Evolutionary conservation across 2,797 vertebrate genomes (phyloP).

Genomic region (Syncerus caffer): DNA sequence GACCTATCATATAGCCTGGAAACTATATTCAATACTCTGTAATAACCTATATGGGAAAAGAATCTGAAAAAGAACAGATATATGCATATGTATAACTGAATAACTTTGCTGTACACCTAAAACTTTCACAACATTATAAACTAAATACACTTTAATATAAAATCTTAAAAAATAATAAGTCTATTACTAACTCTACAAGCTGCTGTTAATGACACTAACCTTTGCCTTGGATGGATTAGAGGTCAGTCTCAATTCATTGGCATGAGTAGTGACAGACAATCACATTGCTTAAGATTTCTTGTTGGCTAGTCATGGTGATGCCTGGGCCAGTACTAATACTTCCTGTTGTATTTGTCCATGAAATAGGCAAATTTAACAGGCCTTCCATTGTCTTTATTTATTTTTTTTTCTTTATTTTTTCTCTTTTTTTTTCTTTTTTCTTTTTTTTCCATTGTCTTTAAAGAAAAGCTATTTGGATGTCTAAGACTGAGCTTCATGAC

Average conservation of each 20-base stretch:
- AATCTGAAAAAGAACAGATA: background rate
- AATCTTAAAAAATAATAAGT: background rate
- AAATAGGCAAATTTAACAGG: background rate
- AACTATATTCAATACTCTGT: background rate
- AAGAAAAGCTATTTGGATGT: background rate
- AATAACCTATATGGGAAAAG: background rate
- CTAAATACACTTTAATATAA: background rate
- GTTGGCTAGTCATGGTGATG: background rate
- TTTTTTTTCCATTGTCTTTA: background rate
- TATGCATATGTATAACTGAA: background rate
- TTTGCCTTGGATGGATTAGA: background rate
- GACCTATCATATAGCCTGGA: background rate
- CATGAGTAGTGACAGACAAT: background rate
- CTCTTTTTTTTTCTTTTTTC: no score
- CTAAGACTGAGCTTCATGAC: background rate
- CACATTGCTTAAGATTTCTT: background rate
- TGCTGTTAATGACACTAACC: background rate
- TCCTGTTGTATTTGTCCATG: background rate
- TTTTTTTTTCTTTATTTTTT: no score
- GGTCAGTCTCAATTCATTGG: background rate
- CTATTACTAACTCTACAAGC: background rate
- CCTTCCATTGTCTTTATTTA: background rate
- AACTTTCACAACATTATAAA: background rate
- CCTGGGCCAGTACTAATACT: background rate
- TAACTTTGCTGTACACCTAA: background rate